These are phyloP conservation scores for Podarcis siculus DNA, from an alignment of 2,797 vertebrate genomes.

Conservation along the genomic window DNA sequence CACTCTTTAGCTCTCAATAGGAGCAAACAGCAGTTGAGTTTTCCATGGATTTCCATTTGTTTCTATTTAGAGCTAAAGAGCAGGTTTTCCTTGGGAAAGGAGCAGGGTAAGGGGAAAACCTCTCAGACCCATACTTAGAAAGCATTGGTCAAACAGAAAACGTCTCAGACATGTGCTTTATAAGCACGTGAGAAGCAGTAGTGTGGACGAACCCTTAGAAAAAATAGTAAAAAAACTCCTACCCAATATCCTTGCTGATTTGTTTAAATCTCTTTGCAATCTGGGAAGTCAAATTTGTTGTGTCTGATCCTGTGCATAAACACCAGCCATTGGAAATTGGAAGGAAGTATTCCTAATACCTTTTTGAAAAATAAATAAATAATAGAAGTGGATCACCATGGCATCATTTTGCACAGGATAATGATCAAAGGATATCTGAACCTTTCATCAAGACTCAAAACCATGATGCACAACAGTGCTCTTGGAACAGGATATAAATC, in stretches of 20 bases:
- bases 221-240: conserved; percentile 9
- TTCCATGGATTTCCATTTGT: no score
- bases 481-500: conserved; percentile 7
- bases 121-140: no score
- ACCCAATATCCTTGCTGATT: conserved; percentile 30
- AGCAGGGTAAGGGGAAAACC: no score
- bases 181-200: no score
- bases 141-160: no score
- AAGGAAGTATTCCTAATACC: not conserved
- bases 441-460: not conserved
- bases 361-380: not conserved
- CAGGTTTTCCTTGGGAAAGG: no score
- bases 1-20: no score
- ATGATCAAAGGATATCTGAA: accelerated
- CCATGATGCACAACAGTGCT: not conserved
- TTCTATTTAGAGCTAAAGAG: no score
- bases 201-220: no score
- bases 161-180: no score
- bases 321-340: not conserved
- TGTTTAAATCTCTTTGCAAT: not conserved
- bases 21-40: no score
- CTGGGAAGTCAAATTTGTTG: not conserved
- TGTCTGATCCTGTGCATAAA: not conserved
- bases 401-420: not conserved
- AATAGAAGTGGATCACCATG: not conserved